Base-by-base conservation (phyloP, 2,113 vertebrate species). In the Dipodomys ordii region DNA sequence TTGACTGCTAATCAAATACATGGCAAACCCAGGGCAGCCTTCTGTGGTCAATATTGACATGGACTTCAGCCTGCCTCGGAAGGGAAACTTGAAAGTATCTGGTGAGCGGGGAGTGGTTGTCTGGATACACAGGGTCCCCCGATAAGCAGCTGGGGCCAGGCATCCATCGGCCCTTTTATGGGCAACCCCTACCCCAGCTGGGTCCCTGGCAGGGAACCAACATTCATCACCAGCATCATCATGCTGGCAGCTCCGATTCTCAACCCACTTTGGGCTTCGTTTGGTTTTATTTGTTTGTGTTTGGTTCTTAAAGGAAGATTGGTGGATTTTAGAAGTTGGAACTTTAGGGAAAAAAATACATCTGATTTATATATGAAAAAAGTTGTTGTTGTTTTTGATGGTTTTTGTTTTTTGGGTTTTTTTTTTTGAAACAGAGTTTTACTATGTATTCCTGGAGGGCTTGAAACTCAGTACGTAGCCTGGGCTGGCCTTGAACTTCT, bases 41-140 rank as follows among this genome's bases (percentile, higher is more conserved):
- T 65, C 83, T 80, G n/a, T 1, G 44, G 93, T 94, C 94, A 95
- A 88, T 92, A 91, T 96, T 95, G 68, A 88, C 84, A 73, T 53
- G 96, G 92, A 96, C 93, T 91, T 92, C 81, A 92, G 92, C 83
- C 93, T 60, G 80, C 85, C 94, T 30, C 10, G 0, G 71, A 77
- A 79, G 90, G 91, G 80, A 96, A 90, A 80, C 35, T 32, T 49
- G 71, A 35, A 90, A 44, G 67, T 68, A 72, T 78, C 8, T 68
- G 83, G 68, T 13, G 53, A 65, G 23, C 2, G 13, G 73, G 15
- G 35, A 71, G 91, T 49, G 81, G 92, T 71, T 94, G 90, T 91
- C 92, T 78, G 65, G 90, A 49, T 62, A 78, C 57, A 0, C 23
- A 20, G 83, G 85, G 32, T 57, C 73, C 71, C 1, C 71, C 2